phyloP scores from a whole-genome alignment of 1,140 invertebrate genomes.

The Drosophila orena region DNA sequence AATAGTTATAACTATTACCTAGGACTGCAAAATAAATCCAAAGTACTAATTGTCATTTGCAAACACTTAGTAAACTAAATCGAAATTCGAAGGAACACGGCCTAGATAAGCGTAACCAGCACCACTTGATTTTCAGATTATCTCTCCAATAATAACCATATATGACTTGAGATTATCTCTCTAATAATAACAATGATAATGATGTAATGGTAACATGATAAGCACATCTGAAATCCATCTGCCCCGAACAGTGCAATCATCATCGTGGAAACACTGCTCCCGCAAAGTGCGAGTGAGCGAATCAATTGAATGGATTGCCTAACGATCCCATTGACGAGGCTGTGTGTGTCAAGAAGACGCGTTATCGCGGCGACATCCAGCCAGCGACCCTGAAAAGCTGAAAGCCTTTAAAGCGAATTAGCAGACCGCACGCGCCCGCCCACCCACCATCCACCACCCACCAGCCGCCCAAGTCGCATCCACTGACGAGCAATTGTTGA shows the following conservation, averaged over 20 bases:
- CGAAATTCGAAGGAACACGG: no score
- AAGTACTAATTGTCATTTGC: no score
- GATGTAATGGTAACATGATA: neutral
- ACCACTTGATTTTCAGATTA: neutral
- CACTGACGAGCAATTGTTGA: conserved; percentile 49
- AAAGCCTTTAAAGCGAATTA: conserved; percentile 77
- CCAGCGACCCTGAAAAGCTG: conserved; percentile 75
- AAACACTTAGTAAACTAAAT: no score
- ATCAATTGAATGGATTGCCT: conserved; percentile 69
- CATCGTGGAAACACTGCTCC: conserved; percentile 16
- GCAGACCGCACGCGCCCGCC: conserved; percentile 65
- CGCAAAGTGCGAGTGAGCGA: conserved; percentile 9
- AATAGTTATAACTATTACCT: no score
- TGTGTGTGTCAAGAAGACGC: conserved; percentile 29
- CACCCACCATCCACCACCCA: neutral
- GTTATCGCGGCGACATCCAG: conserved; percentile 35
- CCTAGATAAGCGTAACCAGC: no score
- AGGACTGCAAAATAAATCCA: no score
- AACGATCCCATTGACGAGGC: conserved; percentile 54
- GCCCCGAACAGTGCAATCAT: conserved; percentile 21
- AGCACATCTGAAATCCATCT: conserved; percentile 13
- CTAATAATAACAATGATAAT: conserved; percentile 9
- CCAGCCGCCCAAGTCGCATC: neutral
- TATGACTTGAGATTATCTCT: neutral
- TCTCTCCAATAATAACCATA: conserved; percentile 5